These are phyloP conservation scores for Baccha elongata DNA, from an alignment of 2,888 invertebrate species.

Conservation along the genomic window DNA sequence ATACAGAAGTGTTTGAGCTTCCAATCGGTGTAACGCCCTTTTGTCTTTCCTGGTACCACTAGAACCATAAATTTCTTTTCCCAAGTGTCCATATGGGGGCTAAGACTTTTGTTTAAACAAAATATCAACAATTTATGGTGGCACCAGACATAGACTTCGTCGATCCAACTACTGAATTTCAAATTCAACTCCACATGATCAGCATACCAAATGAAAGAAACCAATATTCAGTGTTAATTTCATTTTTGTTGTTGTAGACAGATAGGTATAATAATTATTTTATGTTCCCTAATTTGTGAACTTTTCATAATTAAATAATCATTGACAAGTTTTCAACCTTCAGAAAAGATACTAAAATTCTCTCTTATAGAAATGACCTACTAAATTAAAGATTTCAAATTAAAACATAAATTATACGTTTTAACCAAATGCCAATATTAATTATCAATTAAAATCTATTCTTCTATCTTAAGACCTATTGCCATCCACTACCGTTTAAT, in stretches of 20 bases:
- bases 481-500: slow-evolving; percentile 31
- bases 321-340: slow-evolving; percentile 3
- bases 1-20: slow-evolving; percentile 4
- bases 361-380: not conserved
- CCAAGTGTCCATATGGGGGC: not conserved
- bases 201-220: slow-evolving; percentile 26
- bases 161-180: slow-evolving; percentile 9
- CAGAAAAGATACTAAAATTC: not conserved
- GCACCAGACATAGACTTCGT: slow-evolving; percentile 17
- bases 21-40: slow-evolving; percentile 11
- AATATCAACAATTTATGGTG: slow-evolving; percentile 25
- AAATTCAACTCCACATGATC: slow-evolving; percentile 28
- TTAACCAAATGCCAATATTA: slow-evolving; percentile 26
- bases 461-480: slow-evolving; percentile 19
- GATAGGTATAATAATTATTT: not conserved
- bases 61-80: slow-evolving; percentile 20
- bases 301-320: slow-evolving; percentile 20
- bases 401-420: not conserved
- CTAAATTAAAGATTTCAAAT: slow-evolving; percentile 16
- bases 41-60: slow-evolving; percentile 2
- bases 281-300: slow-evolving; percentile 29
- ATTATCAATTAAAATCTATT: slow-evolving; percentile 55
- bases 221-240: slow-evolving; percentile 29
- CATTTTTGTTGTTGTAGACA: not conserved
- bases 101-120: not conserved